Conservation (phyloP, 2,888 invertebrate genomes). For the Drosophila nigricruria region DNA sequence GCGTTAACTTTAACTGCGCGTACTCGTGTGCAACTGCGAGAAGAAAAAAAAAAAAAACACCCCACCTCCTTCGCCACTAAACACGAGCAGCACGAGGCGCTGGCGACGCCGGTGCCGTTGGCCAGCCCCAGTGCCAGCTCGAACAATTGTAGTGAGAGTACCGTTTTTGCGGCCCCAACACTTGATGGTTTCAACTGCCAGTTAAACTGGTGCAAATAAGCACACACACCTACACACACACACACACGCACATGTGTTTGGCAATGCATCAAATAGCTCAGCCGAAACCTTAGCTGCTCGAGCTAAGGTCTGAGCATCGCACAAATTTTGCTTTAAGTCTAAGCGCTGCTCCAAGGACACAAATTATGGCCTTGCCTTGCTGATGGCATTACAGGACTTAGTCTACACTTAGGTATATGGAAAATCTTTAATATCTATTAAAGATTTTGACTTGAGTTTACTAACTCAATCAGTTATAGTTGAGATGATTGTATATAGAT, state of each 20-base stretch:
- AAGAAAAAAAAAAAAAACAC: neutral
- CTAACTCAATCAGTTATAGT: too few relatives aligned
- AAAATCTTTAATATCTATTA: too few relatives aligned
- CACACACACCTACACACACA: conserved; percentile 28
- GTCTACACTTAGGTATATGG: neutral
- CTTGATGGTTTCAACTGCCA: conserved; percentile 51
- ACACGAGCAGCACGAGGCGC: conserved; percentile 18
- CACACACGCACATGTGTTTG: conserved; percentile 7
- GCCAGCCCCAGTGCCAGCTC: conserved; percentile 23
- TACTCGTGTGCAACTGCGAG: conserved; percentile 57
- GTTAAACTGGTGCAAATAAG: conserved; percentile 44
- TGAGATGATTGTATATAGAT: neutral
- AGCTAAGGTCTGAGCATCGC: neutral
- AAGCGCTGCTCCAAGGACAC: neutral
- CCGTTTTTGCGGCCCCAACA: conserved; percentile 47
- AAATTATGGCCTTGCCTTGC: neutral
- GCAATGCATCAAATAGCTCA: conserved; percentile 18
- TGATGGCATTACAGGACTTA: neutral
- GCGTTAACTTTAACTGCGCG: conserved; percentile 57
- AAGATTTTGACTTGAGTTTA: too few relatives aligned
- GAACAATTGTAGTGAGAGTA: conserved; percentile 49
- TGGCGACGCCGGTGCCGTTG: conserved; percentile 5
- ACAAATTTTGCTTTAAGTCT: neutral
- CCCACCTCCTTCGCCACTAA: neutral
- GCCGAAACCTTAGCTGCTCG: conserved; percentile 9